These are phyloP conservation scores for Mamestra configurata DNA, from an alignment of 1,140 invertebrate species.

Conservation along the genomic window DNA sequence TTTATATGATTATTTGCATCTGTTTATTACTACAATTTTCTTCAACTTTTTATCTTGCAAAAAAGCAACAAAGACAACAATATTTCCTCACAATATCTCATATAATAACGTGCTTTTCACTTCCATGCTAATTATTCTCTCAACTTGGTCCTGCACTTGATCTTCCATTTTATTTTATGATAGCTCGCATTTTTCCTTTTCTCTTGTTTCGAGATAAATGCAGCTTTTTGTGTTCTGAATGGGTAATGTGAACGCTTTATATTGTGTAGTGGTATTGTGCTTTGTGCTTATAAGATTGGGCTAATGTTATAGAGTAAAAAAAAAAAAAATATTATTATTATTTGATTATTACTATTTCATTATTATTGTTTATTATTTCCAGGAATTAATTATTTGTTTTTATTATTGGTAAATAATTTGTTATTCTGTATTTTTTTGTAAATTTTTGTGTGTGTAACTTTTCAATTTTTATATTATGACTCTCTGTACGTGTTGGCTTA, in stretches of 20 bases:
- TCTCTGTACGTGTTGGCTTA: too few relatives aligned
- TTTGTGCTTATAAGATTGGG: background rate
- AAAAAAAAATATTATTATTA: too few relatives aligned
- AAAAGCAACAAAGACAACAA: constrained; percentile 10
- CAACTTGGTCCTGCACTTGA: constrained; percentile 33
- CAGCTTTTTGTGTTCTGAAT: constrained; percentile 48
- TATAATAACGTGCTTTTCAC: constrained; percentile 38
- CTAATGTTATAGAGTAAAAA: too few relatives aligned
- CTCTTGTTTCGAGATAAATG: constrained; percentile 46
- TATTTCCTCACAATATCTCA: constrained; percentile 37
- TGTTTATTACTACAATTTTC: too few relatives aligned
- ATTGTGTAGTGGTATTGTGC: constrained; percentile 29
- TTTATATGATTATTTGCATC: too few relatives aligned
- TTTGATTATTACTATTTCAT: too few relatives aligned
- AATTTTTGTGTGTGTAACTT: too few relatives aligned
- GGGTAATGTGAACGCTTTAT: constrained; percentile 38
- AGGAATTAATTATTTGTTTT: too few relatives aligned
- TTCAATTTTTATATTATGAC: too few relatives aligned
- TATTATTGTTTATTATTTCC: too few relatives aligned
- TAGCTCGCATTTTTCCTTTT: constrained; percentile 27
- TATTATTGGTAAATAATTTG: too few relatives aligned
- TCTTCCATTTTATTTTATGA: constrained; percentile 45
- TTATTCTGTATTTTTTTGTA: too few relatives aligned
- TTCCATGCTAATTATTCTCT: constrained; percentile 47
- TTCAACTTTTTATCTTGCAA: constrained; percentile 1